phyloP scores from a whole-genome alignment of 2,797 vertebrate genomes.

The Garrulus glandarius region DNA sequence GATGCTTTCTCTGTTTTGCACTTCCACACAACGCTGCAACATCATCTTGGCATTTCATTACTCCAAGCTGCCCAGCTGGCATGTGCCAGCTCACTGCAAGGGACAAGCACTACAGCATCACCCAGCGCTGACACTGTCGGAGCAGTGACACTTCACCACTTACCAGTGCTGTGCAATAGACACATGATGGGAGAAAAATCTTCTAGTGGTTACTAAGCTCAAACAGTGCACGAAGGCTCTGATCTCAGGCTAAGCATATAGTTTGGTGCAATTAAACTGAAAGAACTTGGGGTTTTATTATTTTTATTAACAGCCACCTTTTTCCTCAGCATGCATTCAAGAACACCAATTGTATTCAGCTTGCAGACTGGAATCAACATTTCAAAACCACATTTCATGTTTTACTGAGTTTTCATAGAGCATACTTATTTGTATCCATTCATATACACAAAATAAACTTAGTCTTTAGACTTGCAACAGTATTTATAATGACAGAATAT shows the following conservation, averaged over 20 bases:
- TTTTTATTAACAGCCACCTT: background rate
- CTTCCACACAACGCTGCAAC: background rate
- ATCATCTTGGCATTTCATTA: background rate
- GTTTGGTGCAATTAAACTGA: background rate
- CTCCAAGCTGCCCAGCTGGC: background rate
- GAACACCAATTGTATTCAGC: background rate
- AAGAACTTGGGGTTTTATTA: background rate
- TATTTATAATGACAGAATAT: background rate
- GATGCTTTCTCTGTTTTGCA: background rate
- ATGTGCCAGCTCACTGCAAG: background rate
- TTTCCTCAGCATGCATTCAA: background rate
- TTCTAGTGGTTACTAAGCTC: background rate
- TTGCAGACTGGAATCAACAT: background rate
- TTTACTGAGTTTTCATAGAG: background rate
- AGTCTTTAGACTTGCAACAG: background rate
- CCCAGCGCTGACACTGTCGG: fast-evolving
- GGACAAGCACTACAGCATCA: background rate
- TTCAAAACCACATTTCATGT: background rate
- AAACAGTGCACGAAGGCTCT: fast-evolving
- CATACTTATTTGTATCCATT: background rate
- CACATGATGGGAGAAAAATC: fast-evolving
- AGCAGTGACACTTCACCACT: background rate
- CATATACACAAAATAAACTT: background rate
- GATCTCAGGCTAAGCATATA: background rate
- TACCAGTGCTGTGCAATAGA: background rate